phyloP scores from a whole-genome alignment of 2,888 invertebrate species.

The Gerris lacustris region DNA sequence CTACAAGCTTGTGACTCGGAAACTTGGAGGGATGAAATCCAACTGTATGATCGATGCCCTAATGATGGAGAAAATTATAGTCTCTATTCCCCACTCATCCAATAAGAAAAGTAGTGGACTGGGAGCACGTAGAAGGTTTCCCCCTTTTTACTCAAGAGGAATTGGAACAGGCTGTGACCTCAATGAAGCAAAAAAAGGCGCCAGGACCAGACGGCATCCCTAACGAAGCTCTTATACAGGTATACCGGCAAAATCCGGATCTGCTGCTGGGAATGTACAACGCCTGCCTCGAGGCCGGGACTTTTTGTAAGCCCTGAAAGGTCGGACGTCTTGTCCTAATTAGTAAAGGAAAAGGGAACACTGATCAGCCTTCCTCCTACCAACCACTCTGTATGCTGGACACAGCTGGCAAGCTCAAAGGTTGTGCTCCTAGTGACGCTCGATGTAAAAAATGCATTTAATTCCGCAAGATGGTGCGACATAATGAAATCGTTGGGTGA shows the following conservation, averaged over 20 bases:
- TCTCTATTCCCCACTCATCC: slow-evolving; percentile 8
- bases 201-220: slow-evolving; percentile 11
- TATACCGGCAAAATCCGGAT: not conserved
- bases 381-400: slow-evolving; percentile 13
- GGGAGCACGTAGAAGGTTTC: slow-evolving; percentile 5
- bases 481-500: slow-evolving; percentile 22
- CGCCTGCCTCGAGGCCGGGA: slow-evolving; percentile 6
- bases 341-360: slow-evolving; percentile 8
- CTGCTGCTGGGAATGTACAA: slow-evolving; percentile 14
- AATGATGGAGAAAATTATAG: slow-evolving; percentile 9
- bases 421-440: no score
- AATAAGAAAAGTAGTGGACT: not conserved
- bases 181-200: slow-evolving; percentile 17
- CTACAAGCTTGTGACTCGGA: slow-evolving; percentile 22
- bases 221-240: slow-evolving; percentile 10
- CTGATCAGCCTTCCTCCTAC: slow-evolving; percentile 10
- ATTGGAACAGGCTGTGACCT: slow-evolving; percentile 9
- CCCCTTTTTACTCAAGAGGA: slow-evolving; percentile 1
- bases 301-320: not conserved
- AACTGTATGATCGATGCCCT: not conserved
- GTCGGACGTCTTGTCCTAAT: not conserved
- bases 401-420: not conserved
- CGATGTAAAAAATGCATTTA: no score
- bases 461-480: no score
- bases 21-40: slow-evolving; percentile 13